phyloP scores from a whole-genome alignment of 2,797 vertebrate species.

The Sebastes miniatus region DNA sequence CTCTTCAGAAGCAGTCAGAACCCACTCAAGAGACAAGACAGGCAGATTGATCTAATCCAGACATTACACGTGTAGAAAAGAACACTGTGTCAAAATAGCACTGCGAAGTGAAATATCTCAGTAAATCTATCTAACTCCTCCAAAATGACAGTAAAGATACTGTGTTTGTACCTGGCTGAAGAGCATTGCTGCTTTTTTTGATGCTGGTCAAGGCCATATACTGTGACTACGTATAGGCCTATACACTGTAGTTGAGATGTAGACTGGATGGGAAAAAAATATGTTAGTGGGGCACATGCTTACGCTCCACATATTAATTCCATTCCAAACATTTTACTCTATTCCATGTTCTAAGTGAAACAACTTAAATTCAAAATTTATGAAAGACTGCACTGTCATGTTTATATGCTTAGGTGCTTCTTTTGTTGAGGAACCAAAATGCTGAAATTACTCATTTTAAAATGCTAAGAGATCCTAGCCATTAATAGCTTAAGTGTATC shows the following conservation, averaged over 20 bases:
- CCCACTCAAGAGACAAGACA: conserved; percentile 46
- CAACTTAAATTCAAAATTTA: not conserved
- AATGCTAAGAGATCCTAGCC: not conserved
- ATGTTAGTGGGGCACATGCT: not conserved
- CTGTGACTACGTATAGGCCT: not conserved
- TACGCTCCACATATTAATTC: not conserved
- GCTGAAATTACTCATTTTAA: not conserved
- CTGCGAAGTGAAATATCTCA: conserved; percentile 46
- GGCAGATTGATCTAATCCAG: conserved; percentile 64
- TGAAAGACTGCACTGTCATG: not conserved
- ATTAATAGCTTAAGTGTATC: not conserved
- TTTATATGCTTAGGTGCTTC: not conserved
- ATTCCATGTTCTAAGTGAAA: not conserved
- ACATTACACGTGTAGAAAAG: conserved; percentile 64
- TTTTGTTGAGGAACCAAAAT: not conserved
- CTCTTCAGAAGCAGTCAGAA: conserved; percentile 63
- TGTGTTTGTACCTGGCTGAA: not conserved
- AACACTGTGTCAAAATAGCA: conserved; percentile 64
- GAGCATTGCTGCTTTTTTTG: conserved; percentile 6
- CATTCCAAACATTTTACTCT: not conserved
- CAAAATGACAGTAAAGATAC: conserved; percentile 39
- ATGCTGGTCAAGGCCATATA: conserved; percentile 19
- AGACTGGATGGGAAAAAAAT: not conserved
- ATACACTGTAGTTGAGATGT: not conserved
- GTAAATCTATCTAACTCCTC: conserved; percentile 45